A percentile compares a stretch with the other conserved stretches of the same genome.
Conservation (phyloP, 2,797 vertebrate species). For the Eulemur albifrons region DNA sequence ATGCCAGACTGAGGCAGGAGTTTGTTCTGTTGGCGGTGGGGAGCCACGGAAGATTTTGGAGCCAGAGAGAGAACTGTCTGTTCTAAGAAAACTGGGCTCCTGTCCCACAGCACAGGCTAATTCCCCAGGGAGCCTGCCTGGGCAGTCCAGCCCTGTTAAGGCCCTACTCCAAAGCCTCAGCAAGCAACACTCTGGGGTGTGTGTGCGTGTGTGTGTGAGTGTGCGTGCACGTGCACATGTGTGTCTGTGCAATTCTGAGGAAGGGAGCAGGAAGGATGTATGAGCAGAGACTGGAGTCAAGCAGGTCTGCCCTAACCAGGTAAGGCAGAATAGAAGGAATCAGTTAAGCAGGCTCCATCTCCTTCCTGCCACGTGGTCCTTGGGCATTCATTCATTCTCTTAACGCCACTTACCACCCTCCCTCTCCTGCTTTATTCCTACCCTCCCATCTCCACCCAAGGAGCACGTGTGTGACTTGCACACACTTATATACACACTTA, state of each 20-base stretch:
- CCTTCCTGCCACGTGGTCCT: background rate
- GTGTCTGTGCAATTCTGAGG: background rate
- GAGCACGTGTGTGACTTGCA: background rate
- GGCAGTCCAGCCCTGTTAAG: background rate
- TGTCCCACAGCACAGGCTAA: background rate
- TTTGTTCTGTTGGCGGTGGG: background rate
- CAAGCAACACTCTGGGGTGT: background rate
- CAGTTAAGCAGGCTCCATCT: background rate
- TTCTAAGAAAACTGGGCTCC: background rate
- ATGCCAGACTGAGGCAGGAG: background rate
- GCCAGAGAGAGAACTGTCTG: background rate
- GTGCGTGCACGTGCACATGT: background rate
- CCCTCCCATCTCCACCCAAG: background rate
- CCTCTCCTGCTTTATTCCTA: background rate
- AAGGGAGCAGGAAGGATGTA: background rate
- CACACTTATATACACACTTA: constrained; percentile 7
- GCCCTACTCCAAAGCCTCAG: background rate
- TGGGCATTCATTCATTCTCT: background rate
- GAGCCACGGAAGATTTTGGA: constrained; percentile 8
- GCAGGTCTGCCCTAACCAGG: background rate
- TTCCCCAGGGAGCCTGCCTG: background rate
- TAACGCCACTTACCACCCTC: background rate
- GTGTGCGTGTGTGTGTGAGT: background rate
- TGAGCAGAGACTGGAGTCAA: background rate
- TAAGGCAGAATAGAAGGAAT: background rate